phyloP scores from a whole-genome alignment of 1,140 invertebrate genomes.

The Muscidifurax raptorellus region DNA sequence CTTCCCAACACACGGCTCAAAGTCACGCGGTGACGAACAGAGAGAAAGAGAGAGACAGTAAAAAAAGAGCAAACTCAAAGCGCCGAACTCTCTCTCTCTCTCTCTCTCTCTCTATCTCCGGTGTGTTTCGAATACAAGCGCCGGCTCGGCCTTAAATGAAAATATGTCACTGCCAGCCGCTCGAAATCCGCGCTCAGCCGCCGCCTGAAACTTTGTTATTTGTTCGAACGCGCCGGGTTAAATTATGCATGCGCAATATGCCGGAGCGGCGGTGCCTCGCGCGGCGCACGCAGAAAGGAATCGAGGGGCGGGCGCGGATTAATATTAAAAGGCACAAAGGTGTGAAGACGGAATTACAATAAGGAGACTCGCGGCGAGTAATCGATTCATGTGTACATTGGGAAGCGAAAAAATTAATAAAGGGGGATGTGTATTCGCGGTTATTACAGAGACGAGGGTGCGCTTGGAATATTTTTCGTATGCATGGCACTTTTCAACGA shows the following conservation, averaged over 20 bases:
- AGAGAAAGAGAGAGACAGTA: neutral
- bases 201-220: slow-evolving; percentile 72
- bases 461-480: neutral
- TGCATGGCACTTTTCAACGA: neutral
- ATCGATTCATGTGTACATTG: neutral
- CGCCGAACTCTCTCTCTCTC: neutral
- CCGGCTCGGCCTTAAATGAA: slow-evolving; percentile 62
- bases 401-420: slow-evolving; percentile 31
- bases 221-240: slow-evolving; percentile 68
- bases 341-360: slow-evolving; percentile 50
- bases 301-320: slow-evolving; percentile 55
- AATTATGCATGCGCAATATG: slow-evolving; percentile 76
- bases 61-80: neutral
- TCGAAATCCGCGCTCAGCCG: slow-evolving; percentile 61
- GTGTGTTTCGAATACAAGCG: neutral
- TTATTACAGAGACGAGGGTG: neutral
- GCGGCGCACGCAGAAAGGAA: neutral
- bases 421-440: neutral
- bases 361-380: slow-evolving; percentile 9
- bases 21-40: neutral
- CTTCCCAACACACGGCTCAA: neutral
- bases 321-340: slow-evolving; percentile 59
- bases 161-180: slow-evolving; percentile 71
- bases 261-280: slow-evolving; percentile 42
- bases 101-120: too few species aligned